Percentiles rank a stretch among this genome's conserved stretches.
Evolutionary conservation across 2,797 vertebrate genomes (phyloP).

Genomic region (Cirrhinus mrigala): DNA sequence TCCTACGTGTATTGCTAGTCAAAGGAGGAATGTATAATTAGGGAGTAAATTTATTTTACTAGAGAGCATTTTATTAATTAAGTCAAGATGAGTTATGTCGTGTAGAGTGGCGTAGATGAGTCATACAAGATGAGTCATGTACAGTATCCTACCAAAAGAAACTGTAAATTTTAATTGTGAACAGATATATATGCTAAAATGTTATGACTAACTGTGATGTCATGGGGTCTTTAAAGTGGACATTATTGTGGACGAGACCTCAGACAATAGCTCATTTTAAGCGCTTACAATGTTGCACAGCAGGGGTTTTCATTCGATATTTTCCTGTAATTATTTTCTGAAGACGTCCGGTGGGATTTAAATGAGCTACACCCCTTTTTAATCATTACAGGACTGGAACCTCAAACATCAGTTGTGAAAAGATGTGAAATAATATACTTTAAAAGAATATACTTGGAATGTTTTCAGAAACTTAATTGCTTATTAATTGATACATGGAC

Average conservation of each 20-base stretch:
- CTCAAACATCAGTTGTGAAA: background rate
- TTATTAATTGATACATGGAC: no score
- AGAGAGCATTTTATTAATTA: background rate
- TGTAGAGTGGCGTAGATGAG: background rate
- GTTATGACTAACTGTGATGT: background rate
- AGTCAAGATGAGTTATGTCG: background rate
- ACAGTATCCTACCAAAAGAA: background rate
- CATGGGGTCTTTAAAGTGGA: background rate
- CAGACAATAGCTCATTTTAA: conserved; percentile 11
- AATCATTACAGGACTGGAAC: background rate
- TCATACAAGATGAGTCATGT: background rate
- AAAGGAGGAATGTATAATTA: background rate
- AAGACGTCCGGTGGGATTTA: background rate
- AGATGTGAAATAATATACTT: background rate
- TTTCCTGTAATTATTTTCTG: conserved; percentile 17
- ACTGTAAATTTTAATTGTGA: background rate
- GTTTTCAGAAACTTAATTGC: background rate
- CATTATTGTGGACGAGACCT: background rate
- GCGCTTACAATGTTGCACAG: background rate
- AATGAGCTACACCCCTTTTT: background rate
- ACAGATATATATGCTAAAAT: no score
- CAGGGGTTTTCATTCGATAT: background rate
- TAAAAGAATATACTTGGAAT: no score
- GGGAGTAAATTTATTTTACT: no score
- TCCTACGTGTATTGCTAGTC: background rate